phyloP scores from a whole-genome alignment of 2,888 invertebrate species.

The Xestia rhomboidea region DNA sequence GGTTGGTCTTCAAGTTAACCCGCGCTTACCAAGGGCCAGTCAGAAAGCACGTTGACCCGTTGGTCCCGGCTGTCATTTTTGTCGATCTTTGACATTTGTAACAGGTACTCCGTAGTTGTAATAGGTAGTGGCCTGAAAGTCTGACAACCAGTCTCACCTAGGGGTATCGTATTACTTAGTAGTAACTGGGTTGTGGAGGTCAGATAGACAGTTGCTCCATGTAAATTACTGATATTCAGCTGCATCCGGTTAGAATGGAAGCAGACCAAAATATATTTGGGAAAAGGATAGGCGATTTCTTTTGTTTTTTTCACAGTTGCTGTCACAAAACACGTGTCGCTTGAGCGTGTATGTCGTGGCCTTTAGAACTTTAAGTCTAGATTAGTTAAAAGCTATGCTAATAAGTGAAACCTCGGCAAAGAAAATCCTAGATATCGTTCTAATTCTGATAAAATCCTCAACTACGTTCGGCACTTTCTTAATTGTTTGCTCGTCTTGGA shows the following conservation, averaged over 20 bases:
- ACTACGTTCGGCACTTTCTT: slow-evolving; percentile 17
- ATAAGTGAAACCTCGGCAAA: slow-evolving; percentile 5
- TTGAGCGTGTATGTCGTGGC: neutral
- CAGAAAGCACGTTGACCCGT: neutral
- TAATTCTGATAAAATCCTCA: neutral
- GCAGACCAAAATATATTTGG: neutral
- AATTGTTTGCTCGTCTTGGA: slow-evolving; percentile 1
- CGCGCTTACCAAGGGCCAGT: neutral
- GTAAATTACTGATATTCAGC: neutral
- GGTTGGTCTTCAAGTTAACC: neutral
- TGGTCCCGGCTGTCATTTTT: neutral
- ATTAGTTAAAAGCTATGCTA: slow-evolving; percentile 11
- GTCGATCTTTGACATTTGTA: neutral
- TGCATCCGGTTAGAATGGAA: neutral
- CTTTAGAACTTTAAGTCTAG: neutral
- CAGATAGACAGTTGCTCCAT: neutral
- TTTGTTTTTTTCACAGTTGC: neutral
- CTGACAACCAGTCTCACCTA: neutral
- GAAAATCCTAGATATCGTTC: slow-evolving; percentile 8
- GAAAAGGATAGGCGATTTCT: neutral
- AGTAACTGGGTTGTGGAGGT: neutral
- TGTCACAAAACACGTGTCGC: neutral
- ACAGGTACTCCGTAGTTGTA: too few relatives aligned
- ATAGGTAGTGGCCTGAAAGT: neutral
- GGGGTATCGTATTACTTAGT: neutral